phyloP scores from a whole-genome alignment of 2,113 vertebrate species.

The Stictonetta naevosa region DNA sequence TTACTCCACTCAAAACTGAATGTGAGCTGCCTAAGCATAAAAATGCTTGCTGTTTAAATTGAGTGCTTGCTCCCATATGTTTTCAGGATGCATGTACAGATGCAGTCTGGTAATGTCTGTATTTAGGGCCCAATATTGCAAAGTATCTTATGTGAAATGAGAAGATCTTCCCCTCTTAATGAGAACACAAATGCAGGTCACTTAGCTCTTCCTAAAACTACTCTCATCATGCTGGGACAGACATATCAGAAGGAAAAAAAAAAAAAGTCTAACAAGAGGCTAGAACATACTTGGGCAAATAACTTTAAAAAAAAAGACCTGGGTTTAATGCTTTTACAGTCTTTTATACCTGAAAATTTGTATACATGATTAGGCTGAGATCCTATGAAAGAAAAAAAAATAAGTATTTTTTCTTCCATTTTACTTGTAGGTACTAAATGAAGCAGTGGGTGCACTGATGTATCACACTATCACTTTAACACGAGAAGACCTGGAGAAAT shows the following conservation, averaged over 20 bases:
- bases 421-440: conserved; percentile 90
- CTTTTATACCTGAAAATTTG: background rate
- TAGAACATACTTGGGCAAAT: background rate
- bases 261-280: background rate
- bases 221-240: background rate
- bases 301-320: background rate
- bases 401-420: background rate
- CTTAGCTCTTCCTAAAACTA: background rate
- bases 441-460: conserved; percentile 98
- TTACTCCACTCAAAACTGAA: background rate
- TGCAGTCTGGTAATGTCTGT: background rate
- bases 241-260: background rate
- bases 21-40: background rate
- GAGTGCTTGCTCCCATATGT: background rate
- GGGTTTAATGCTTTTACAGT: background rate
- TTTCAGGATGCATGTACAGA: background rate
- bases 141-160: background rate
- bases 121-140: background rate
- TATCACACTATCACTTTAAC: conserved; percentile 99
- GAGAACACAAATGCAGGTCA: background rate
- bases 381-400: background rate
- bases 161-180: background rate
- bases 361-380: background rate
- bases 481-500: conserved; percentile 97
- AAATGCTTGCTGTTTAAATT: background rate